Base-by-base conservation (phyloP, 2,113 vertebrate species). In the Macroglossus sobrinus region DNA sequence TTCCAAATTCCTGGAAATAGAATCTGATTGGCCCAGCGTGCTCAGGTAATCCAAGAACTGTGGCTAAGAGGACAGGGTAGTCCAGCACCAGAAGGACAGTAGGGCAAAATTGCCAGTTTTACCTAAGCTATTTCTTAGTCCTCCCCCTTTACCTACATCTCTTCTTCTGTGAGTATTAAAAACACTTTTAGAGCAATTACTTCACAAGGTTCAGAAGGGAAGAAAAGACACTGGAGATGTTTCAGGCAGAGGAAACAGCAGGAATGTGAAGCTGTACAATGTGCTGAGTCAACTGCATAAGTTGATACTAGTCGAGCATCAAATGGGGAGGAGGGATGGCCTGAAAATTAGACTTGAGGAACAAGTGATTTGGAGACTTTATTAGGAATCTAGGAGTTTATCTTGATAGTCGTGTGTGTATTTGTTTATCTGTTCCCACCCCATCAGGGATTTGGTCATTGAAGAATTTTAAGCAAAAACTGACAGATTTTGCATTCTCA, bases 381-480 rank as follows among this genome's bases (percentile, higher is more conserved):
- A 4, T 30, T 66, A 55, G 35, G 55, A 72, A 72, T 93, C 57
- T 45, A 53, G 84, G 38, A 26, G 43, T 75, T 55, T 57, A 47
- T 93, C 15, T 21, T 50, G 85, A 91, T 92, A 53, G 30, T 69
- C 12, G 4, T 90, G 33, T 64, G 28, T 93, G 4, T 78, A 35
- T 74, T 68, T 84, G 74, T 84, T 19, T 69, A 45, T 82, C 33
- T 50, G 7, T 40, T 71, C 33, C 10, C 33, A 5, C 43, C 16
- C n/a, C 16, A 19, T 5, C 50, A 16, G 50, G 6, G 22, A 53
- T 47, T 76, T 68, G 47, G 26, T 80, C 61, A n/a, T 66, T 68
- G 33, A 59, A 95, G 18, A 43, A 50, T 76, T 95, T 92, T 87
- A 53, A 94, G 68, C 13, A 94, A 63, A 78, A 80, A 66, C 24